These are phyloP conservation scores for Helleia helle DNA, from an alignment of 2,888 invertebrate species.

Conservation along the genomic window DNA sequence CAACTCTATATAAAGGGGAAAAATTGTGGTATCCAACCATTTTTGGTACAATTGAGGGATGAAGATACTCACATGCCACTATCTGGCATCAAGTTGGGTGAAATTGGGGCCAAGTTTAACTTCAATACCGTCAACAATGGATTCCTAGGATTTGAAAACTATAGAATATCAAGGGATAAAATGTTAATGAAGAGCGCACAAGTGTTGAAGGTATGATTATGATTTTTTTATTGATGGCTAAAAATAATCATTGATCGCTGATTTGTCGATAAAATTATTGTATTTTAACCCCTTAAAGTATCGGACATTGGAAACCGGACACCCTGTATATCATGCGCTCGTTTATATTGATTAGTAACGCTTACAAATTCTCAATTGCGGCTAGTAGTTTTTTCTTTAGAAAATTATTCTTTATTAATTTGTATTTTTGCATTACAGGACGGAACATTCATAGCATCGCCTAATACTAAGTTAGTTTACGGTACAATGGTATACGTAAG, in stretches of 20 bases:
- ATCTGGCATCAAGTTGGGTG: slow-evolving; percentile 91
- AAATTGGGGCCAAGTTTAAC: slow-evolving; percentile 94
- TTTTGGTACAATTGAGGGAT: slow-evolving; percentile 91
- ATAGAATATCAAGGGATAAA: slow-evolving; percentile 87
- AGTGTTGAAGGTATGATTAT: slow-evolving; percentile 79
- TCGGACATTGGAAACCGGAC: too few relatives aligned
- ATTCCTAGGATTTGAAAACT: slow-evolving; percentile 88
- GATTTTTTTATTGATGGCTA: too few relatives aligned
- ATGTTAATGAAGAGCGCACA: slow-evolving; percentile 96
- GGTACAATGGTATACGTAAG: slow-evolving; percentile 95
- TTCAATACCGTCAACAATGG: slow-evolving; percentile 94
- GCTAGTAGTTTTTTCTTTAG: too few relatives aligned
- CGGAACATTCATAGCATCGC: slow-evolving; percentile 86
- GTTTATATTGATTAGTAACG: too few relatives aligned
- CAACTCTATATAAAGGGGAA: slow-evolving; percentile 88
- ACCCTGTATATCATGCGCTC: too few relatives aligned
- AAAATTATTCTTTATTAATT: too few relatives aligned
- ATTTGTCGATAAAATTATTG: too few relatives aligned
- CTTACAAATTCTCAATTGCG: too few relatives aligned
- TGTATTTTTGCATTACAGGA: slow-evolving; percentile 65
- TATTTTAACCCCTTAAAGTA: too few relatives aligned
- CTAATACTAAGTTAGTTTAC: slow-evolving; percentile 87
- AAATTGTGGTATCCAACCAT: slow-evolving; percentile 91
- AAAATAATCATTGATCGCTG: too few relatives aligned
- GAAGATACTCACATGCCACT: slow-evolving; percentile 91